These are phyloP conservation scores for Pseudeuparius sepicola DNA, from an alignment of 2,888 invertebrate species.

Conservation along the genomic window DNA sequence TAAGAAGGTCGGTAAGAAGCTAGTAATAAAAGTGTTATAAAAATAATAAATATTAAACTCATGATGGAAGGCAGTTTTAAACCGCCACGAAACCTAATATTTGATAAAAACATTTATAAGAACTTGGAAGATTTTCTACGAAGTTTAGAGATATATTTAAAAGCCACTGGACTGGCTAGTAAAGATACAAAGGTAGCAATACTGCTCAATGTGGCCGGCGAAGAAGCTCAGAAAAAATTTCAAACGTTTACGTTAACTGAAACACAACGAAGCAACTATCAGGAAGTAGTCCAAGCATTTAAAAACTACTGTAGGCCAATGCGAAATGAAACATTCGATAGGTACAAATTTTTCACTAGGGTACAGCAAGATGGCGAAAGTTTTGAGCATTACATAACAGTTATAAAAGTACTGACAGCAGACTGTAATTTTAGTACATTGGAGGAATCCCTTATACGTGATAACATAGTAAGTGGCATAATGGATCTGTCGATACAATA, in stretches of 20 bases:
- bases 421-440: constrained; percentile 19
- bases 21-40: too few relatives aligned
- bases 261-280: constrained; percentile 10
- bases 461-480: constrained; percentile 20
- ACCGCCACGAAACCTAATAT: constrained; percentile 6
- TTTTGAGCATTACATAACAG: constrained; percentile 19
- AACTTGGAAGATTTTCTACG: constrained; percentile 9
- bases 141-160: constrained; percentile 10
- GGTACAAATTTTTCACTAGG: constrained; percentile 19
- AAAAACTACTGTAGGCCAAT: constrained; percentile 18
- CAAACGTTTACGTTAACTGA: constrained; percentile 17
- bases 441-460: constrained; percentile 17
- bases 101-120: constrained; percentile 4
- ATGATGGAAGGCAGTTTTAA: constrained; percentile 3
- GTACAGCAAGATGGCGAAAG: constrained; percentile 18
- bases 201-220: constrained; percentile 18
- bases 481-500: constrained; percentile 19
- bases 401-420: constrained; percentile 17
- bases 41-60: too few relatives aligned
- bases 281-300: constrained; percentile 12
- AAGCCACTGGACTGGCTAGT: constrained; percentile 10
- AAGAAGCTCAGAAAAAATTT: constrained; percentile 21
- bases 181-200: constrained; percentile 17
- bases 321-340: constrained; percentile 18
- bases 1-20: too few relatives aligned